Conservation (phyloP, 2,888 invertebrate genomes). For the Noctua janthina region DNA sequence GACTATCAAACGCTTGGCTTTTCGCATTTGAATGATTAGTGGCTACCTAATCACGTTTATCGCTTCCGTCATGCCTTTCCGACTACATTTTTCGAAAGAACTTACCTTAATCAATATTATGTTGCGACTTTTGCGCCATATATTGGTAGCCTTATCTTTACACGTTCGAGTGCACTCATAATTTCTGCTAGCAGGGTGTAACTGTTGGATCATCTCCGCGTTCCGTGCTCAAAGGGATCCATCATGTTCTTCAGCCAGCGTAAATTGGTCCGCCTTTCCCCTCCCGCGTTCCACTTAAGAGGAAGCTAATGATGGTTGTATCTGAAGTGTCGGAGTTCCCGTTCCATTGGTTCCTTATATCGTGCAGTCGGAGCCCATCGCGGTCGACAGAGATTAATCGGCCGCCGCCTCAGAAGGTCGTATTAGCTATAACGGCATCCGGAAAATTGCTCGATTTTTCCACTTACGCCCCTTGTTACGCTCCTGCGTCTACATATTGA, state of each 20-base stretch:
- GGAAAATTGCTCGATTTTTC: conserved; percentile 88
- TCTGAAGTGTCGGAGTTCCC: conserved; percentile 76
- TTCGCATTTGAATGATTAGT: conserved; percentile 66
- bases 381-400: conserved; percentile 88
- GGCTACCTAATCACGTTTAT: conserved; percentile 53
- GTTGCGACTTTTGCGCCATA: conserved; percentile 47
- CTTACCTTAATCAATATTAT: conserved; percentile 35
- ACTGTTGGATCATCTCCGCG: conserved; percentile 76
- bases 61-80: conserved; percentile 18
- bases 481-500: conserved; percentile 82
- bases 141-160: conserved; percentile 75
- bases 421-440: conserved; percentile 88
- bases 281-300: conserved; percentile 57
- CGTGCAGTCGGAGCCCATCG: conserved; percentile 83
- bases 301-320: conserved; percentile 75
- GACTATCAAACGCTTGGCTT: conserved; percentile 66
- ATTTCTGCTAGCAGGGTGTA: conserved; percentile 75
- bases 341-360: conserved; percentile 80
- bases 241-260: conserved; percentile 73
- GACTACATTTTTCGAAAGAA: conserved; percentile 9
- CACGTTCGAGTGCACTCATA: conserved; percentile 79
- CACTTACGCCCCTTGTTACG: conserved; percentile 83
- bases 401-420: conserved; percentile 82
- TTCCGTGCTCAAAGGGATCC: conserved; percentile 75
- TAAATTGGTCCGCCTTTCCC: conserved; percentile 68